Conservation (phyloP, 1,140 invertebrate species). For the Thaumetopoea pityocampa region DNA sequence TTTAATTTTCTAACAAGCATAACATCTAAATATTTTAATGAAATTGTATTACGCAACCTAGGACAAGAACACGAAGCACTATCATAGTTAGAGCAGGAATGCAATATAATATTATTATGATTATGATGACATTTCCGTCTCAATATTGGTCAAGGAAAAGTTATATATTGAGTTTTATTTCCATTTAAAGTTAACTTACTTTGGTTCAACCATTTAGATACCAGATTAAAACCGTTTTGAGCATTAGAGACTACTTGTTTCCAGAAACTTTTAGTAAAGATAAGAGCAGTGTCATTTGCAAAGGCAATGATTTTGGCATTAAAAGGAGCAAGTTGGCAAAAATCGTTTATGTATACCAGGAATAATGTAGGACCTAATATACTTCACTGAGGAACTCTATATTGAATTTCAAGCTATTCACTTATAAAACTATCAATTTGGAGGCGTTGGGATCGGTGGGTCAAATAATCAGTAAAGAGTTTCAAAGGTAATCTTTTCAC, state of each 20-base stretch:
- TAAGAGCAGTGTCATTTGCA: neutral
- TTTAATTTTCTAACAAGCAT: neutral
- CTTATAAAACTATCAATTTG: neutral
- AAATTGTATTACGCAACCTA: neutral
- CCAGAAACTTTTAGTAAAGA: neutral
- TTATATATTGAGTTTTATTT: neutral
- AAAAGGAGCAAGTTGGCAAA: neutral
- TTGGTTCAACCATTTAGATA: neutral
- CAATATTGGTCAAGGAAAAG: too few relatives aligned
- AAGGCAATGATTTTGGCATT: neutral
- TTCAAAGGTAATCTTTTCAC: neutral
- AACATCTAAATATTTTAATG: constrained; percentile 3
- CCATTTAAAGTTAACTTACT: neutral
- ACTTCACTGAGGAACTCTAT: neutral
- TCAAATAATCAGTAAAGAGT: neutral
- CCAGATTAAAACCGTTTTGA: neutral
- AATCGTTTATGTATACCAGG: too few relatives aligned
- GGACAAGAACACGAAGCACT: neutral
- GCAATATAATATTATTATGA: neutral
- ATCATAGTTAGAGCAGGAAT: neutral
- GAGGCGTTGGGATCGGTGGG: neutral
- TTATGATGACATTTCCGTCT: too few relatives aligned
- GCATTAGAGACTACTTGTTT: neutral
- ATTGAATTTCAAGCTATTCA: neutral
- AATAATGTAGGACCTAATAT: neutral